Percentiles rank a stretch among this genome's conserved stretches.
These are phyloP conservation scores for Pristis pectinata DNA, from an alignment of 2,797 vertebrate species.

Conservation along the genomic window DNA sequence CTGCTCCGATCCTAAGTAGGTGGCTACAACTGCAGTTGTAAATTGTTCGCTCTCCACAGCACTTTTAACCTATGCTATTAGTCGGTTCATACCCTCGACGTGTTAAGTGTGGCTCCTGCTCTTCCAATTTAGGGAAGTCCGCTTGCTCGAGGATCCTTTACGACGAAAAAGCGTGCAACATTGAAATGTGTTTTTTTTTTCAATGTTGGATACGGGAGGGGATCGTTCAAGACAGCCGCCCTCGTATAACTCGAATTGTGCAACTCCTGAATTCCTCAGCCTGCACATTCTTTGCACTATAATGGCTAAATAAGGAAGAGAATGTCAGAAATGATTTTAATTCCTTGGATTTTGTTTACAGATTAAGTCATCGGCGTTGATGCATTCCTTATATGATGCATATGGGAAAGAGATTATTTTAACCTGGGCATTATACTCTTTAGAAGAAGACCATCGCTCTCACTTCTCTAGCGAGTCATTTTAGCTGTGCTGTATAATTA, in stretches of 20 bases:
- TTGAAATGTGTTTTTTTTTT: not conserved
- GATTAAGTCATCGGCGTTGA: slow-evolving; percentile 33
- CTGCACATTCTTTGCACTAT: slow-evolving; percentile 32
- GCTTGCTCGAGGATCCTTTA: not conserved
- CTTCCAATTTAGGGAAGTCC: slow-evolving; percentile 35
- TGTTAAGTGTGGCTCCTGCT: not conserved
- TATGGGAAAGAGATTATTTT: not conserved
- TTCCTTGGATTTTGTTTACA: slow-evolving; percentile 37
- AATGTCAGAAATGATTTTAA: slow-evolving; percentile 38
- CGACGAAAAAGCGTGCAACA: too few species aligned
- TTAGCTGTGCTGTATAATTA: not conserved
- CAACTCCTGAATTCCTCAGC: slow-evolving; percentile 31
- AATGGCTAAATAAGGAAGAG: slow-evolving; percentile 38
- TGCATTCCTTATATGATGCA: slow-evolving; percentile 36
- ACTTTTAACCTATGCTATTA: not conserved
- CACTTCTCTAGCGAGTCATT: not conserved
- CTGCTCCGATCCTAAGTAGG: not conserved
- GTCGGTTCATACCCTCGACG: not conserved
- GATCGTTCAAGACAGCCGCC: slow-evolving; percentile 22
- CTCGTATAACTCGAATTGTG: slow-evolving; percentile 22
- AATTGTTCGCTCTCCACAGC: not conserved
- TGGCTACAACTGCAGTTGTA: not conserved
- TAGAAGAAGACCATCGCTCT: not conserved
- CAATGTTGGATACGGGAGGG: not conserved
- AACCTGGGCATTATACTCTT: not conserved